Conservation (phyloP, 2,888 invertebrate genomes). For the Mechanitis messenoides region DNA sequence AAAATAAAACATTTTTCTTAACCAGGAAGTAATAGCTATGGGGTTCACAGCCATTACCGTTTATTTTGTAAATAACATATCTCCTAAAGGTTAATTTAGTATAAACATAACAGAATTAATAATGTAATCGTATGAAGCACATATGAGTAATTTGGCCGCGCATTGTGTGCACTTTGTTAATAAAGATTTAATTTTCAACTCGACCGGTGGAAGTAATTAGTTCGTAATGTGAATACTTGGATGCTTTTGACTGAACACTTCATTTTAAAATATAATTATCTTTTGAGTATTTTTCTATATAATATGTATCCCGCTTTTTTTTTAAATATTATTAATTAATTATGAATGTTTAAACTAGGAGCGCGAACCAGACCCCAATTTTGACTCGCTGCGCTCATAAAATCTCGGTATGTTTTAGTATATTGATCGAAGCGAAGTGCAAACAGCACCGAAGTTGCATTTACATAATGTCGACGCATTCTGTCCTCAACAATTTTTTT, state of each 20-base stretch:
- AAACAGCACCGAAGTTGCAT: too few species aligned
- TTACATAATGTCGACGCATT: too few species aligned
- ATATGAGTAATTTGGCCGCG: conserved; percentile 10
- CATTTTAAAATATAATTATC: conserved; percentile 4
- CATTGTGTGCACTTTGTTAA: conserved; percentile 26
- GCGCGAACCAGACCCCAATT: too few species aligned
- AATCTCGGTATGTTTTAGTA: too few species aligned
- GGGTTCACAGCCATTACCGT: too few species aligned
- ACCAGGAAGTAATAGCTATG: too few species aligned
- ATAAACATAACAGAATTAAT: background rate
- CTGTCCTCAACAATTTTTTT: too few species aligned
- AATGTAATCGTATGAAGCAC: background rate
- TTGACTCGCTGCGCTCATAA: too few species aligned
- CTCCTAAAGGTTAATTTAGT: background rate
- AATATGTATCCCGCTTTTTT: background rate
- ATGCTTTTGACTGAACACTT: conserved; percentile 8
- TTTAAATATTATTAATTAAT: too few species aligned
- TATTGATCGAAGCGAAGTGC: too few species aligned
- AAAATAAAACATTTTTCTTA: too few species aligned
- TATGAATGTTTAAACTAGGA: too few species aligned
- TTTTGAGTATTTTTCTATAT: background rate
- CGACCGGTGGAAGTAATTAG: conserved; percentile 27
- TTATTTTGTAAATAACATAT: background rate
- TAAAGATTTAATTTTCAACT: conserved; percentile 31
- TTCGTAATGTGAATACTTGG: conserved; percentile 16